Conservation (phyloP, 2,888 invertebrate genomes). For the Ophioninae sp. region DNA sequence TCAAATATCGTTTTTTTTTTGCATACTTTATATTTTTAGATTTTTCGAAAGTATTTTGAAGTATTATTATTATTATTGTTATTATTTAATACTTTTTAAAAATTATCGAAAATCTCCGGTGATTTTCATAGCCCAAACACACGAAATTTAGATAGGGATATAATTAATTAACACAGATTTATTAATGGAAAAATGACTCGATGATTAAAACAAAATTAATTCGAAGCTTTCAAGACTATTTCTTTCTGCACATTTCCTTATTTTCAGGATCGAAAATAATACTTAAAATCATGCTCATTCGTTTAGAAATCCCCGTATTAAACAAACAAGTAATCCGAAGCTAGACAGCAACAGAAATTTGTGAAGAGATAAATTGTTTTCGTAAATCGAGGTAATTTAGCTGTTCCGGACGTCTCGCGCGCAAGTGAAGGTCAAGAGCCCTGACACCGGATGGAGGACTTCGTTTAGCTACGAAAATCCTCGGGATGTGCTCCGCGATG, state of each 20-base stretch:
- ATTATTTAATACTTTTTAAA: no score
- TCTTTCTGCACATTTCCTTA: no score
- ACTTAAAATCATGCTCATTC: not conserved
- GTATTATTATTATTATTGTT: not conserved
- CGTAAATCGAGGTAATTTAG: slow-evolving; percentile 45
- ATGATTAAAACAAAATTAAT: no score
- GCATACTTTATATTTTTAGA: no score
- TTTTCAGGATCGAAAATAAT: not conserved
- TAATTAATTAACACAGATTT: no score
- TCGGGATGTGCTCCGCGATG: slow-evolving; percentile 16
- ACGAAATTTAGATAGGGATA: no score
- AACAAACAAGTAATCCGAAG: not conserved
- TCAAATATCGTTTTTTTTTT: no score
- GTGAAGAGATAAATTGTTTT: slow-evolving; percentile 43
- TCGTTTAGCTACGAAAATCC: slow-evolving; percentile 44
- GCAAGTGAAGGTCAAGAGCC: slow-evolving; percentile 20
- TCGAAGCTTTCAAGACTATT: no score
- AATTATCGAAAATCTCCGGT: no score
- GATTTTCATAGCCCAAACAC: no score
- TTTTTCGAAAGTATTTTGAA: not conserved
- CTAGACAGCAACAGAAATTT: not conserved
- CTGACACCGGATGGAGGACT: slow-evolving; percentile 40
- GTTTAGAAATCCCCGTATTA: not conserved
- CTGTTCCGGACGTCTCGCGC: slow-evolving; percentile 46
- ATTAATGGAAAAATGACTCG: no score